A percentile compares a stretch with the other conserved stretches of the same genome.
phyloP scores from a whole-genome alignment of 1,140 invertebrate genomes.

The Chrysopa pallens region DNA sequence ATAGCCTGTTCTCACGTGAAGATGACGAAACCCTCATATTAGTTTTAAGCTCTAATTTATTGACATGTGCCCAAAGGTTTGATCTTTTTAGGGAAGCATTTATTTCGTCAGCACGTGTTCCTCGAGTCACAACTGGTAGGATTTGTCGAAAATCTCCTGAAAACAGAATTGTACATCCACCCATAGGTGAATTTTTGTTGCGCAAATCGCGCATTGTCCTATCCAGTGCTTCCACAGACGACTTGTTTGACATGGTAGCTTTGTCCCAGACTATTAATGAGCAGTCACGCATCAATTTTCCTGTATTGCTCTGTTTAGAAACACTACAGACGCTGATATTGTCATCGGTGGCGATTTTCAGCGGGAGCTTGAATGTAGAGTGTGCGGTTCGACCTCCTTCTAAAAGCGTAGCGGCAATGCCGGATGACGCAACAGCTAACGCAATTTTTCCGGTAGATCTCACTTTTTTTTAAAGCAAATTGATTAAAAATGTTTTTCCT shows the following conservation, averaged over 20 bases:
- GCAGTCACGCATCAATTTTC: not conserved
- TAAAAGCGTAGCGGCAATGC: slow-evolving; percentile 29
- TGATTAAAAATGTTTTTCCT: slow-evolving; percentile 5
- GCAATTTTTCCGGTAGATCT: slow-evolving; percentile 6
- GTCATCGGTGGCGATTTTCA: not conserved
- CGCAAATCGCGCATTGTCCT: slow-evolving; percentile 6
- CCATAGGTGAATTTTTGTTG: slow-evolving; percentile 9
- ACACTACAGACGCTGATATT: not conserved
- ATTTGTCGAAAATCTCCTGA: slow-evolving; percentile 26
- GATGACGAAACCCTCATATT: slow-evolving; percentile 13
- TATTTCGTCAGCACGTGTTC: slow-evolving; percentile 16
- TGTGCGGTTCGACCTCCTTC: slow-evolving; percentile 27
- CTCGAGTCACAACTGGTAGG: slow-evolving; percentile 22
- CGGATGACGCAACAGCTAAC: slow-evolving; percentile 21
- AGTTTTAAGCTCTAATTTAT: slow-evolving; percentile 14
- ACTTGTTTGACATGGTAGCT: slow-evolving; percentile 10
- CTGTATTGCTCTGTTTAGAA: no score
- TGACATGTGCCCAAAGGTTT: slow-evolving; percentile 12
- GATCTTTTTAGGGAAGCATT: slow-evolving; percentile 10
- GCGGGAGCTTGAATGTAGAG: slow-evolving; percentile 25
- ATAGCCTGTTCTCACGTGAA: slow-evolving; percentile 8
- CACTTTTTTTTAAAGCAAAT: slow-evolving; percentile 4
- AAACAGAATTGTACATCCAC: slow-evolving; percentile 14
- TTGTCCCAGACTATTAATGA: slow-evolving; percentile 6
- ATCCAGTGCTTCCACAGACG: slow-evolving; percentile 11